Evolutionary conservation across 2,113 vertebrate genomes (phyloP), one percentile per base, ranked within the genome.

Genomic region (Clarias gariepinus): DNA sequence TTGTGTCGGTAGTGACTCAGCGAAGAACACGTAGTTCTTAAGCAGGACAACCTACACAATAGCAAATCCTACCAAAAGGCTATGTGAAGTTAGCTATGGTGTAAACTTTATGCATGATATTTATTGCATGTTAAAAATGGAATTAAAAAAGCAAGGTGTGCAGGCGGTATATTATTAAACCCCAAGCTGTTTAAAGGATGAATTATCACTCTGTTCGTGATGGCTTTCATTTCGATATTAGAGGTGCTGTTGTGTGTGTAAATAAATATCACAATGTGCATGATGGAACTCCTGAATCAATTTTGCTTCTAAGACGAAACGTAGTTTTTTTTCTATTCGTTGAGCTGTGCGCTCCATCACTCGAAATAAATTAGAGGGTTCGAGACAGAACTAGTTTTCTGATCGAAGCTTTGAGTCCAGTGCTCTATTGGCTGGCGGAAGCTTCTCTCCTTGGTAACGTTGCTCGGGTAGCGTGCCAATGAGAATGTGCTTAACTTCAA

Each of bases 401-500:
- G 52, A 87, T 88, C 73, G 71, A 60, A 66, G 73, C 23, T 68
- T 83, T 57, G 63, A n/a, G 52, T 82, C 86, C 79, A 68, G 61
- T 41, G 66, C 15, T 36, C 91, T 86, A 95, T 90, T 95, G 95
- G 94, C 85, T 87, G 83, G 85, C 16, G 16, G 60, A 12, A 60
- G 60, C 66, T 84, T 91, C 90, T 90, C 91, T 94, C 93, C 90
- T 93, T 60, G 94, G 94, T 92, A 95, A 95, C 94, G 92, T 15
- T 80, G 93, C 89, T 90, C 88, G 90, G 93, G 93, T 92, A 92
- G 53, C 74, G 81, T 83, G 91, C 94, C 93, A 91, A 76, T 92
- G 73, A 68, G 88, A 94, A 91, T 91, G n/a, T 36, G 10, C 57
- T 92, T 90, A 94, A 95, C 93, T 95, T 95, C 93, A 95, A 90